Percentiles rank a stretch among this genome's conserved stretches.
Evolutionary conservation across 1,140 invertebrate genomes (phyloP).

Genomic region (Drosophila orena): DNA sequence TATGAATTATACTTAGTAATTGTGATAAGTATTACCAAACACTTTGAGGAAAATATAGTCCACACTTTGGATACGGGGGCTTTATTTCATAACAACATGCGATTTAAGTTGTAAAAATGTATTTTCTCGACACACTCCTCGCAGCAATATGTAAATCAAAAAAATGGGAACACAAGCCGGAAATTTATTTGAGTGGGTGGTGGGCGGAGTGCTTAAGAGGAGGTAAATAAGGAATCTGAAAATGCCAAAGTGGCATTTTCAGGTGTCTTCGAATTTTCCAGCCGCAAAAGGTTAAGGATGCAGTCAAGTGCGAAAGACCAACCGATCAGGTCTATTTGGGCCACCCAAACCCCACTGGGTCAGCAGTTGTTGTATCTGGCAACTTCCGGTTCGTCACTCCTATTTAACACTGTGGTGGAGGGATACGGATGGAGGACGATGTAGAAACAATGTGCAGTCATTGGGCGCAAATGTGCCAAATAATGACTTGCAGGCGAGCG

Average conservation of each 20-base stretch:
- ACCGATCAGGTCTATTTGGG: conserved; percentile 41
- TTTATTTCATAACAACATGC: neutral
- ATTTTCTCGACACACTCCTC: neutral
- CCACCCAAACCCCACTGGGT: conserved; percentile 17
- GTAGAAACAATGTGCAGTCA: conserved; percentile 76
- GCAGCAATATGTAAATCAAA: neutral
- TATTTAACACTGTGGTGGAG: conserved; percentile 20
- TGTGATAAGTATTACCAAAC: no score
- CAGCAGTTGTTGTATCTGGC: conserved; percentile 66
- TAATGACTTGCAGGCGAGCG: conserved; percentile 77
- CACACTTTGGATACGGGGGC: no score
- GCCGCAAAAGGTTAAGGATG: conserved; percentile 40
- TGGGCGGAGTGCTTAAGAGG: conserved; percentile 11
- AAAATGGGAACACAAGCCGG: conserved; percentile 9
- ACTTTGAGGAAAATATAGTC: no score
- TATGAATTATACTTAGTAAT: no score
- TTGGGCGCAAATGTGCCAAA: conserved; percentile 81
- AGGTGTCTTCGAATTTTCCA: conserved; percentile 19
- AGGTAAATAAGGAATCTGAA: conserved; percentile 39
- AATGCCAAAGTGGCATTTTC: conserved; percentile 59
- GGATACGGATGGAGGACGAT: conserved; percentile 20
- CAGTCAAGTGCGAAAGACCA: conserved; percentile 77
- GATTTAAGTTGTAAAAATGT: neutral
- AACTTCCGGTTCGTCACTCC: conserved; percentile 76
- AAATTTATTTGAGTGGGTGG: conserved; percentile 51